Conservation (phyloP, 2,888 invertebrate genomes). For the Bhutanitis thaidina region DNA sequence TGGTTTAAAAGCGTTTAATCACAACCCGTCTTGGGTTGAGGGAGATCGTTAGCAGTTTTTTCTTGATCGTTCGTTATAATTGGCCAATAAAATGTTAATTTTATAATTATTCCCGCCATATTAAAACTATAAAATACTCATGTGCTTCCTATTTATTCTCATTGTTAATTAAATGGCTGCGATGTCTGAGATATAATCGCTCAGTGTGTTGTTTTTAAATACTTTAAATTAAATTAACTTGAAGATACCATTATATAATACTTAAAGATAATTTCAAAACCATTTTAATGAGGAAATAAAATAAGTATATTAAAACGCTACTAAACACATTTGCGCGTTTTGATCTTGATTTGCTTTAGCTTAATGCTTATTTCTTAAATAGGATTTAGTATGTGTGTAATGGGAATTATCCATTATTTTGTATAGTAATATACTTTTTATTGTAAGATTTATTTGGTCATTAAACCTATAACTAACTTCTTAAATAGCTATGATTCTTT, state of each 20-base stretch:
- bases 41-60: conserved; percentile 45
- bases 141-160: conserved; percentile 4
- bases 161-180: conserved; percentile 4
- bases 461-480: too few species aligned
- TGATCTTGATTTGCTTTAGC: too few species aligned
- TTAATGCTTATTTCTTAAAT: background rate
- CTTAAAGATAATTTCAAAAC: background rate
- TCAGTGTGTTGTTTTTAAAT: conserved; percentile 4
- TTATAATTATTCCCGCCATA: conserved; percentile 43
- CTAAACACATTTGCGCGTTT: background rate
- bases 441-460: too few species aligned
- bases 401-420: too few species aligned
- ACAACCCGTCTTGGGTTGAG: conserved; percentile 40
- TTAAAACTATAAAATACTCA: conserved; percentile 9
- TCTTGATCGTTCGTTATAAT: conserved; percentile 65
- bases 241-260: background rate
- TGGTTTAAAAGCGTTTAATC: conserved; percentile 66
- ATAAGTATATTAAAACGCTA: background rate
- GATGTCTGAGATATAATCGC: background rate
- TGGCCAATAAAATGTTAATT: conserved; percentile 66
- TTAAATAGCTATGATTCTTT: too few species aligned
- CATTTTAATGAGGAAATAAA: background rate
- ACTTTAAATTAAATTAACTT: background rate
- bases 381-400: too few species aligned
- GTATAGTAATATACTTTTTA: too few species aligned